Evolutionary conservation across 2,113 vertebrate species (phyloP).

Genomic region (Melanostigma gelatinosum): DNA sequence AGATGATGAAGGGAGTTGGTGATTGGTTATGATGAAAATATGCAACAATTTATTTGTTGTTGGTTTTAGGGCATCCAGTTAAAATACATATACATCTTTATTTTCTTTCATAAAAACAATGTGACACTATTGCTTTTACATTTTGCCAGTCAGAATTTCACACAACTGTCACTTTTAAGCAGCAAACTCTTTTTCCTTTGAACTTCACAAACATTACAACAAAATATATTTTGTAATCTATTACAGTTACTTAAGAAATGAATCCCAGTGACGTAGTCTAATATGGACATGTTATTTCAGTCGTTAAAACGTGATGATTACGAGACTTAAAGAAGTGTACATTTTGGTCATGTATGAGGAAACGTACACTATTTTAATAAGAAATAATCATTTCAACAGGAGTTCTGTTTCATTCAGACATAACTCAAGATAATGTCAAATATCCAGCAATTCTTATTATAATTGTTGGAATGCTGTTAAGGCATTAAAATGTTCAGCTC

Average conservation of each 20-base stretch:
- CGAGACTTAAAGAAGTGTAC: neutral
- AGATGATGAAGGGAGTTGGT: neutral
- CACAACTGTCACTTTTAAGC: neutral
- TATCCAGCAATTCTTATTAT: neutral
- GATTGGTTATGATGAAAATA: neutral
- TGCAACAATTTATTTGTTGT: neutral
- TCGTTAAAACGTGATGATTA: neutral
- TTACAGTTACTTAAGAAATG: neutral
- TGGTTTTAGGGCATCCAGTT: neutral
- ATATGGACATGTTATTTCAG: neutral
- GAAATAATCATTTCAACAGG: neutral
- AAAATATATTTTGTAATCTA: neutral
- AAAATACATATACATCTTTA: neutral
- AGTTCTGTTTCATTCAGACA: neutral
- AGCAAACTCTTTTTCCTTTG: neutral
- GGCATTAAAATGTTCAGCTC: too few relatives aligned
- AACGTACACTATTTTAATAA: neutral
- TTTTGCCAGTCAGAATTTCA: neutral
- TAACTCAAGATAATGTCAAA: neutral
- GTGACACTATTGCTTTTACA: neutral
- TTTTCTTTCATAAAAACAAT: neutral
- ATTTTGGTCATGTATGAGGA: neutral
- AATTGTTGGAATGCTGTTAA: too few relatives aligned
- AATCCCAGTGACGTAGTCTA: neutral
- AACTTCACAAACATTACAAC: neutral